Conservation (phyloP, 2,888 invertebrate genomes). For the Allacma fusca region DNA sequence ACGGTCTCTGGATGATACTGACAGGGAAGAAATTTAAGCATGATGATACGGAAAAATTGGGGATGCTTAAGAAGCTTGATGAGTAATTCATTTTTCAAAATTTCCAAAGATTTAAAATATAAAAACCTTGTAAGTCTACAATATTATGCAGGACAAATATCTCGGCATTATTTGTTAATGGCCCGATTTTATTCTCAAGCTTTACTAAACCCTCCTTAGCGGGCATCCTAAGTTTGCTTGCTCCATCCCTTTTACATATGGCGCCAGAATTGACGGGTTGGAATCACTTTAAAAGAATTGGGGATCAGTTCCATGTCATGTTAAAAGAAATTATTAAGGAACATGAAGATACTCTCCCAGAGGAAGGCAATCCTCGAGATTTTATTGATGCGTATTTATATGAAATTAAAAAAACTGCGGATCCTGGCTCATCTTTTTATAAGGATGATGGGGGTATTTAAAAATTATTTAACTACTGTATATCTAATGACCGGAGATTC, state of each 20-base stretch:
- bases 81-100: no score
- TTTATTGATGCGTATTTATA: slow-evolving; percentile 49
- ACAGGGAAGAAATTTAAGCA: slow-evolving; percentile 46
- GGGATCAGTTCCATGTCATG: slow-evolving; percentile 2
- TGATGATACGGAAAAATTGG: slow-evolving; percentile 40
- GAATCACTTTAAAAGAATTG: background rate
- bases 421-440: slow-evolving; percentile 50
- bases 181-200: background rate
- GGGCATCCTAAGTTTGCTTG: background rate
- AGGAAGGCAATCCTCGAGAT: slow-evolving; percentile 38
- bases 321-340: slow-evolving; percentile 13
- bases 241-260: background rate
- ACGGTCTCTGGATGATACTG: slow-evolving; percentile 49
- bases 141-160: no score
- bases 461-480: no score
- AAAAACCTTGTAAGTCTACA: no score
- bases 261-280: background rate
- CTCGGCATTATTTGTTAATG: background rate
- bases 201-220: background rate
- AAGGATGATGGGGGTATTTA: slow-evolving; percentile 47
- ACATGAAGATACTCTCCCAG: slow-evolving; percentile 37
- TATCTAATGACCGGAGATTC: no score
- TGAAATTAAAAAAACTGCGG: slow-evolving; percentile 48
- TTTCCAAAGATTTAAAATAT: no score
- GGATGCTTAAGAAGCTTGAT: slow-evolving; percentile 16